phyloP scores from a whole-genome alignment of 2,797 vertebrate species.

The Leptatherina wallacei region DNA sequence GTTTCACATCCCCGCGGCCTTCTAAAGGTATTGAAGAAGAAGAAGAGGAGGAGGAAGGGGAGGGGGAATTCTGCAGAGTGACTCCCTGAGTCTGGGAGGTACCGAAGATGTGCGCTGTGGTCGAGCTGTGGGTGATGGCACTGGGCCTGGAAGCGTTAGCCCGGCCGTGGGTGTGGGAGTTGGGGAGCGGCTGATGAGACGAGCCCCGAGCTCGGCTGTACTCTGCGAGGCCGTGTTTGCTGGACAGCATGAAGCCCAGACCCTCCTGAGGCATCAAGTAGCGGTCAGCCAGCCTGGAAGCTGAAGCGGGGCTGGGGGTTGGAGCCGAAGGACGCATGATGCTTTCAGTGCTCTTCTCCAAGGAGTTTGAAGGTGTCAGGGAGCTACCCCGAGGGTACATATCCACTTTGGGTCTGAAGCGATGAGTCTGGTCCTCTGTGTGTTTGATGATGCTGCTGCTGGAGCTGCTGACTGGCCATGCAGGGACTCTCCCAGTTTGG shows the following conservation, averaged over 20 bases:
- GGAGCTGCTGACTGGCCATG: conserved; percentile 51
- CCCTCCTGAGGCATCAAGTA: conserved; percentile 78
- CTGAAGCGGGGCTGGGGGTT: conserved; percentile 59
- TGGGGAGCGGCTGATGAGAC: conserved; percentile 51
- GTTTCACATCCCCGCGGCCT: conserved; percentile 72
- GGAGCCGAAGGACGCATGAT: conserved; percentile 65
- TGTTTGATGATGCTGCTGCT: conserved; percentile 75
- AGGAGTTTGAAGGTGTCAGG: conserved; percentile 63
- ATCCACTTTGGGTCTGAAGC: conserved; percentile 81
- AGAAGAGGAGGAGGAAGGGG: conserved; percentile 45
- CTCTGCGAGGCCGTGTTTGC: conserved; percentile 85
- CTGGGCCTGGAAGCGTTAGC: conserved; percentile 56
- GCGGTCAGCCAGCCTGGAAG: conserved; percentile 79
- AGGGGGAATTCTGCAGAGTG: conserved; percentile 45
- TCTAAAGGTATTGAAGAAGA: conserved; percentile 64
- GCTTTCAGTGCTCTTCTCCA: conserved; percentile 77
- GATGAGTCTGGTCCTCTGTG: conserved; percentile 62
- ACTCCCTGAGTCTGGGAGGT: conserved; percentile 61
- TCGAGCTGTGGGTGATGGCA: conserved; percentile 56
- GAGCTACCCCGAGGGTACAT: conserved; percentile 75
- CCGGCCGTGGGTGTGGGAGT: conserved; percentile 59
- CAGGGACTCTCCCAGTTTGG: conserved; percentile 49
- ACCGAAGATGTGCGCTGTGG: conserved; percentile 48
- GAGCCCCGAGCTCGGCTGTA: conserved; percentile 65
- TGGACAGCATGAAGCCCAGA: conserved; percentile 81